These are phyloP conservation scores for Phataginus tricuspis DNA, from an alignment of 2,797 vertebrate genomes.

Conservation along the genomic window DNA sequence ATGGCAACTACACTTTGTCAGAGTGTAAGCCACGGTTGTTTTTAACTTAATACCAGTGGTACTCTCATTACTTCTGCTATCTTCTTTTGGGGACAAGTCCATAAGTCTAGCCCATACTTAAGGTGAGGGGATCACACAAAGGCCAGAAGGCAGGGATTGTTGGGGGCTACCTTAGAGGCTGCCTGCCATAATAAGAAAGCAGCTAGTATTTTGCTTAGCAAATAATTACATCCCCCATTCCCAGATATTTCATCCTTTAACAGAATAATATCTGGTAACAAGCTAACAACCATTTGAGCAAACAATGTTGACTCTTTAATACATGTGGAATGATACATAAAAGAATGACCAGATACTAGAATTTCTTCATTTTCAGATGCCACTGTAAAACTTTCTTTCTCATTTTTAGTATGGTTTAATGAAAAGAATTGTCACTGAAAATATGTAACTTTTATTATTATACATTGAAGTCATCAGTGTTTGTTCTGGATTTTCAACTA, in stretches of 20 bases:
- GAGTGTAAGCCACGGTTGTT: background rate
- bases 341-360: background rate
- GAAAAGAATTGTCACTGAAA: background rate
- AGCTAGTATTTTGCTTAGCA: background rate
- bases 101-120: background rate
- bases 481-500: slow-evolving; percentile 14
- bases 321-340: background rate
- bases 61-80: background rate
- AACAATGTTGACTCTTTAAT: background rate
- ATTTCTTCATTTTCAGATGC: background rate
- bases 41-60: background rate
- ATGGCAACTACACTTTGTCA: background rate
- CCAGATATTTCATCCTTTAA: background rate
- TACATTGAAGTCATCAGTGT: background rate
- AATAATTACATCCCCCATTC: background rate
- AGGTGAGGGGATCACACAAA: background rate
- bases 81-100: background rate
- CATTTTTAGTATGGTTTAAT: background rate
- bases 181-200: background rate
- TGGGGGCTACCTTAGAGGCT: background rate
- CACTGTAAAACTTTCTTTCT: background rate
- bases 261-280: background rate
- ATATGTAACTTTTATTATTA: background rate
- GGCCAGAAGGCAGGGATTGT: background rate
- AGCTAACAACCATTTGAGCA: background rate